Evolutionary conservation across 2,113 vertebrate species (phyloP).

Genomic region (Cygnus buccinator): DNA sequence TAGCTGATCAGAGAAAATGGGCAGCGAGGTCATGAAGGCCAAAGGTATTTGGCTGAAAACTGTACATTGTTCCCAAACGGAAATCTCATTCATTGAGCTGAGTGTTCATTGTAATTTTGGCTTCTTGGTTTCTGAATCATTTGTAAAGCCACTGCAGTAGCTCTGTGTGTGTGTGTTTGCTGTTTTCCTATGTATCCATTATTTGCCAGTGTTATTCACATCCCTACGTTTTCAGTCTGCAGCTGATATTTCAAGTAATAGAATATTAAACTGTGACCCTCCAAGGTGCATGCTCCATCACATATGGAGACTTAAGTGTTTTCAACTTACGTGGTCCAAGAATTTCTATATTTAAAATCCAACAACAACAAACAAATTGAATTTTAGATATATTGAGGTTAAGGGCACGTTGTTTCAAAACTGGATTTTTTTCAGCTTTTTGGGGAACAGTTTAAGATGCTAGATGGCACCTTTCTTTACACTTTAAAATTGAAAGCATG

Average conservation of each 20-base stretch:
- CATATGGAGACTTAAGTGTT: not conserved
- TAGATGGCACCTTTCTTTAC: not conserved
- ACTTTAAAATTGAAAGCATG: not conserved
- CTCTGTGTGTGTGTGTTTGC: not conserved
- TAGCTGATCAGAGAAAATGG: not conserved
- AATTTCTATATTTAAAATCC: not conserved
- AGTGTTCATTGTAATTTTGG: not conserved
- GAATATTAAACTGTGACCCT: not conserved
- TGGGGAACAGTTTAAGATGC: not conserved
- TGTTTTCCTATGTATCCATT: not conserved
- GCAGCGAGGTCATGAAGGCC: not conserved
- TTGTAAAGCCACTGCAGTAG: not conserved
- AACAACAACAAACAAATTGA: not conserved
- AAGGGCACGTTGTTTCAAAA: not conserved
- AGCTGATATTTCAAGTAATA: not conserved
- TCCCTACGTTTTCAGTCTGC: not conserved
- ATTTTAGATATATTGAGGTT: not conserved
- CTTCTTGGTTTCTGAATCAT: constrained; percentile 42
- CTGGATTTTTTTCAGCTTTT: not conserved
- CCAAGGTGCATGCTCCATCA: not conserved
- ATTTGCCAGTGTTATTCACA: not conserved
- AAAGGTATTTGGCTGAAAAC: not conserved
- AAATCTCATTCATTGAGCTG: constrained; percentile 27
- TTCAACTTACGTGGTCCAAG: not conserved
- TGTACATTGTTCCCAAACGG: not conserved